Base-by-base conservation (phyloP, 2,888 invertebrate genomes). In the Yponomeuta evonymella region DNA sequence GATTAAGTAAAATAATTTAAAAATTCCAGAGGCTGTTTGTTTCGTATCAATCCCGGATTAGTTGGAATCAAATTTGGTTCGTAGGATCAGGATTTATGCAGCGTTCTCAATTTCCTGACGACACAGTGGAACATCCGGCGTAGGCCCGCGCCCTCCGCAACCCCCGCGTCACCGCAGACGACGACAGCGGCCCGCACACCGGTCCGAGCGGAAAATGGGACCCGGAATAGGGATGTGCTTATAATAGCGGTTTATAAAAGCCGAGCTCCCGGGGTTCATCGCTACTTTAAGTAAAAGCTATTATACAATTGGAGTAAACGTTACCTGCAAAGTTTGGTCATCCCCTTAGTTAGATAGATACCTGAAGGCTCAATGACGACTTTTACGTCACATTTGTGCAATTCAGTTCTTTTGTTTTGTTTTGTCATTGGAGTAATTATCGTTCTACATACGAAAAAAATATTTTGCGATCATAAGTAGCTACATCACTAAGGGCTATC, bases 1-100 rank as follows among this genome's bases (percentile, higher is more conserved):
- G 67, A 33, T 33, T 33, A 29, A 30, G 23, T 68, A 29, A 77
- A 82, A 79, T 72, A 62, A 79, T 83, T 85, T 81, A 84, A 85
- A 84, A 82, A 79, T 76, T 76, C 78, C 79, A 78, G 80, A 81
- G 79, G 79, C 81, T 84, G 83, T 87, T 86, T 88, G 88, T 88
- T 86, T 88, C 88, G 83, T 89, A 90, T 89, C 90, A 88, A 90
- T 90, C 90, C 89, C 90, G 90, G 90, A 90, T 92, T 90, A 90
- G 85, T 86, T 84, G 76, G 88, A 89, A 90, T 89, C 89, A 88
- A 90, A 90, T 92, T 91, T 88, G 87, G 87, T 88, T 90, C 86
- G 89, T 85, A 86, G 86, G 86, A 90, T 89, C 86, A 85, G 87
- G 87, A 89, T 91, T 90, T 90, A 89, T 92, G 91, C 90, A 89